Evolutionary conservation across 37 sponge, comb jelly and placozoan species (phyloP).

Genomic region (Lycopodina hypogea): DNA sequence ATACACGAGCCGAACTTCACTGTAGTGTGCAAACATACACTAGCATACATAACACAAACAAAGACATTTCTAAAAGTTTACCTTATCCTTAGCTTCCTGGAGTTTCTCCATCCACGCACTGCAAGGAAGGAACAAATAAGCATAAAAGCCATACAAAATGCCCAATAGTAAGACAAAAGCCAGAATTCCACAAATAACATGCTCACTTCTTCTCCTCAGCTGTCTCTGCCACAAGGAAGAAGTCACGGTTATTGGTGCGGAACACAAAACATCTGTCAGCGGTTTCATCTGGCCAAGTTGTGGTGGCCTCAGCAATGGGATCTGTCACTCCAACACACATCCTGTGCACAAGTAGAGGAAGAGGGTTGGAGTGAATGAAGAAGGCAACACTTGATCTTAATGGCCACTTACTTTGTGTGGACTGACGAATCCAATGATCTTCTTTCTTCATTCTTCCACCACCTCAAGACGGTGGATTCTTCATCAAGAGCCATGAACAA

Average conservation of each 20-base stretch:
- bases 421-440: conserved; percentile 14
- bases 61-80: conserved; percentile 16
- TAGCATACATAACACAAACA: conserved; percentile 47
- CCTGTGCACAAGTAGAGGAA: neutral
- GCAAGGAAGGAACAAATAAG: neutral
- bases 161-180: neutral
- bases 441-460: conserved; percentile 49
- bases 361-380: neutral
- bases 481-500: conserved; percentile 55
- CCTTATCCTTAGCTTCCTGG: conserved; percentile 31
- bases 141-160: neutral
- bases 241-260: conserved; percentile 12
- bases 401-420: conserved; percentile 44
- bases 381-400: neutral
- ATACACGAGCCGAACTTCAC: neutral
- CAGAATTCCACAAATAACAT: neutral
- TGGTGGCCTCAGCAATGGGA: conserved; percentile 3
- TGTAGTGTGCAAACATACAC: neutral
- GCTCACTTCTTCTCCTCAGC: conserved; percentile 49
- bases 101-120: conserved; percentile 62
- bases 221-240: conserved; percentile 50
- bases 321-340: conserved; percentile 38
- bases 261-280: conserved; percentile 43
- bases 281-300: conserved; percentile 45
- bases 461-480: conserved; percentile 31